phyloP scores from a whole-genome alignment of 2,888 invertebrate species.

The Lissocephala sabroskyi region DNA sequence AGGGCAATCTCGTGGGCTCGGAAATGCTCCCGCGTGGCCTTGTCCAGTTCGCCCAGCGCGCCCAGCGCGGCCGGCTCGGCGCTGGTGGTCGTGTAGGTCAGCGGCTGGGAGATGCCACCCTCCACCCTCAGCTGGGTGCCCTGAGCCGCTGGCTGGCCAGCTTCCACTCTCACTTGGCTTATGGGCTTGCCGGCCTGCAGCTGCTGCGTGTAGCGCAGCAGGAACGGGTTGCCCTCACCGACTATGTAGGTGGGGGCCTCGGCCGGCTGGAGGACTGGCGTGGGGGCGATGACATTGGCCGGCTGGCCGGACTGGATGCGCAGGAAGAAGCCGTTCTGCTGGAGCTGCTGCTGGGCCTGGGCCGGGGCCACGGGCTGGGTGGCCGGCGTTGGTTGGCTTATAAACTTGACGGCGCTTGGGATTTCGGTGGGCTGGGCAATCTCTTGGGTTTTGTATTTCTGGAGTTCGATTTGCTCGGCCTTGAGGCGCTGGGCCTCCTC shows the following conservation, averaged over 20 bases:
- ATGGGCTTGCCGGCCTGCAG: conserved; percentile 6
- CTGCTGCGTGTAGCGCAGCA: conserved; percentile 31
- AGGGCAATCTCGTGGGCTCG: conserved; percentile 67
- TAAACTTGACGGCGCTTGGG: background rate
- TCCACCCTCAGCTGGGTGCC: background rate
- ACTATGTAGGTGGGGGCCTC: conserved; percentile 8
- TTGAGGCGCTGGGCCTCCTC: conserved; percentile 23
- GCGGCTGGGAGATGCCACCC: background rate
- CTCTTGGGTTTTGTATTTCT: conserved; percentile 9
- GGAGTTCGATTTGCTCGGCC: conserved; percentile 20
- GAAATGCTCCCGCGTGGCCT: conserved; percentile 66
- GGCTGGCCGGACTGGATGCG: conserved; percentile 41
- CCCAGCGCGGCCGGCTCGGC: background rate
- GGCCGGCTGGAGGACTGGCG: conserved; percentile 7
- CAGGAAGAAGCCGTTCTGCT: conserved; percentile 49
- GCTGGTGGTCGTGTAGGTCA: background rate
- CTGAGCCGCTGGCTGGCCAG: background rate
- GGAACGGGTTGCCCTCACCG: conserved; percentile 43
- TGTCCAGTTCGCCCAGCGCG: conserved; percentile 43
- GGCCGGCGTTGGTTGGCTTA: conserved; percentile 7
- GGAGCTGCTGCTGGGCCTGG: conserved; percentile 37
- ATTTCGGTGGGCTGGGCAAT: conserved; percentile 6
- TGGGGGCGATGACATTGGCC: too few species aligned
- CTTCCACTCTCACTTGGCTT: background rate
- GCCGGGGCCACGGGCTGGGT: background rate